Conservation (phyloP, 2,888 invertebrate species). For the Pogonocherus hispidulus region DNA sequence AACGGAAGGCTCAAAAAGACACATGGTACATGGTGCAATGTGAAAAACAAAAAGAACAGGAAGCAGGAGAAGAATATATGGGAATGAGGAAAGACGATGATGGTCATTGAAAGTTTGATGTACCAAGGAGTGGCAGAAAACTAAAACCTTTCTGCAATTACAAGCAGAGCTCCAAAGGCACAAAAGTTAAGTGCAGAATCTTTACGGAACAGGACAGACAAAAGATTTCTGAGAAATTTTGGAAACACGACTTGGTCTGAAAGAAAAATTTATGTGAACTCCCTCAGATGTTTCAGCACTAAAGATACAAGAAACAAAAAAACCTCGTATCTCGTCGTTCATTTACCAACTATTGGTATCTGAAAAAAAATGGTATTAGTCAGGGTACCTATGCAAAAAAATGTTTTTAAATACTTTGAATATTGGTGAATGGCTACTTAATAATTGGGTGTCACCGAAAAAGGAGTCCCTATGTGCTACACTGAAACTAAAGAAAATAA, state of each 20-base stretch:
- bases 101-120: conserved; percentile 11
- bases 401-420: conserved; percentile 14
- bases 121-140: conserved; percentile 2
- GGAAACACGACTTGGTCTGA: not conserved
- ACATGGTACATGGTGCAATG: not conserved
- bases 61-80: conserved; percentile 19
- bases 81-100: conserved; percentile 4
- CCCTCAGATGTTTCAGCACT: not conserved
- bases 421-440: conserved; percentile 12
- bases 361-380: conserved; percentile 15
- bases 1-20: conserved; percentile 9
- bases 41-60: conserved; percentile 7
- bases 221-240: conserved; percentile 2
- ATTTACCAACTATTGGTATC: not conserved
- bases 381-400: conserved; percentile 10
- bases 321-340: conserved; percentile 6
- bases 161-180: conserved; percentile 8
- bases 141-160: conserved; percentile 20
- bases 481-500: not conserved
- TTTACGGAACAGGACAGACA: conserved; percentile 19
- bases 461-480: not conserved
- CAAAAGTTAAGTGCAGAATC: conserved; percentile 15
- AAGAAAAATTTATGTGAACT: not conserved
- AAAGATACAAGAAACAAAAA: conserved; percentile 13
- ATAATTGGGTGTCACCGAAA: not conserved